phyloP scores from a whole-genome alignment of 92 coral and sea anemone species.

The Zoanthus sansibaricus region DNA sequence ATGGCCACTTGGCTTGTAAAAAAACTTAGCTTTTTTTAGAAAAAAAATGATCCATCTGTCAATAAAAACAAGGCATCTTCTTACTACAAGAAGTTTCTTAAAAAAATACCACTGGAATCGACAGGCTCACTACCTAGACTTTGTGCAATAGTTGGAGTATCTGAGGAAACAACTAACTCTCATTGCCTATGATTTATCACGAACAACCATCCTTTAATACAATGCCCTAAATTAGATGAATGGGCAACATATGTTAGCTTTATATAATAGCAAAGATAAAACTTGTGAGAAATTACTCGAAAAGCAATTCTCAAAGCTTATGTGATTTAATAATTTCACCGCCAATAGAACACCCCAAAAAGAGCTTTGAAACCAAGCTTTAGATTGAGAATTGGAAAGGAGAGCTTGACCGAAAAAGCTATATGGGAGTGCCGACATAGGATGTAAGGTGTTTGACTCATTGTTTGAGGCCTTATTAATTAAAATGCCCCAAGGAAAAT shows the following conservation, averaged over 20 bases:
- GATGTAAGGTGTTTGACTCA: conserved; percentile 50
- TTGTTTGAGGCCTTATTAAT: background rate
- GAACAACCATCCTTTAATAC: no score
- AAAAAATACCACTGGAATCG: no score
- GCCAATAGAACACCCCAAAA: conserved; percentile 17
- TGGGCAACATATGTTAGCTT: no score
- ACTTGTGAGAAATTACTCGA: conserved; percentile 4
- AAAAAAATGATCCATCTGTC: no score
- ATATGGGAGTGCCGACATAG: background rate
- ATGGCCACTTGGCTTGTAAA: background rate
- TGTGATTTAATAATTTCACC: conserved; percentile 9
- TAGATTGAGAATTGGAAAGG: conserved; percentile 27
- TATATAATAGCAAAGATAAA: background rate
- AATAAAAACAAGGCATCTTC: no score
- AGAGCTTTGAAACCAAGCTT: conserved; percentile 32
- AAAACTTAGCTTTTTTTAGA: no score
- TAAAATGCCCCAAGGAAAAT: conserved; percentile 8
- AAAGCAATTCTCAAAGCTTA: background rate
- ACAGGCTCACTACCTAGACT: no score
- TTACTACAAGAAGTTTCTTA: no score
- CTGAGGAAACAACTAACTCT: no score
- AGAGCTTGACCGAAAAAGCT: conserved; percentile 22
- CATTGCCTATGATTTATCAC: no score
- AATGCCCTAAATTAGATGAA: no score
- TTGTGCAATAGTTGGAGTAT: no score